Conservation (phyloP, 2,888 invertebrate species). For the Carterocephalus palaemon region DNA sequence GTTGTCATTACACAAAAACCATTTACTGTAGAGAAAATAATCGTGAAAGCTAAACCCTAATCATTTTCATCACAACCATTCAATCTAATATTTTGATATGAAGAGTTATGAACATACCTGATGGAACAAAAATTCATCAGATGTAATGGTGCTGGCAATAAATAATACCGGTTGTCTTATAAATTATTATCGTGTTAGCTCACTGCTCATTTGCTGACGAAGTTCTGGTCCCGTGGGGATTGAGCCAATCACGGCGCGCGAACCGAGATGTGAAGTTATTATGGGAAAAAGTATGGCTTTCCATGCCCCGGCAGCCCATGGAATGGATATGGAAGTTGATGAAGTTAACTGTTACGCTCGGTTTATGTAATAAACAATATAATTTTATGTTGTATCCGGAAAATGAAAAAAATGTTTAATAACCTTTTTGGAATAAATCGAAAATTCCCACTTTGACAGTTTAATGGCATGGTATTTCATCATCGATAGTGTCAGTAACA, state of each 20-base stretch:
- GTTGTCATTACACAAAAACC: too few relatives aligned
- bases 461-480: too few relatives aligned
- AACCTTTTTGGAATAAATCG: too few relatives aligned
- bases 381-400: too few relatives aligned
- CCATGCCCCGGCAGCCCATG: conserved; percentile 5
- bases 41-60: too few relatives aligned
- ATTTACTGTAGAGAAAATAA: too few relatives aligned
- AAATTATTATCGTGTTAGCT: conserved; percentile 75
- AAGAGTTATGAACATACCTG: conserved; percentile 14
- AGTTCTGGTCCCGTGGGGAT: conserved; percentile 65
- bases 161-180: conserved; percentile 72
- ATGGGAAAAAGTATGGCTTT: conserved; percentile 54
- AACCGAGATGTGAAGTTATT: conserved; percentile 65
- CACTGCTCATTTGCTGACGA: conserved; percentile 79
- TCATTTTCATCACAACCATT: conserved; percentile 11
- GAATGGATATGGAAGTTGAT: conserved; percentile 10
- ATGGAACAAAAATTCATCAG: conserved; percentile 35
- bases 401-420: too few relatives aligned
- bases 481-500: too few relatives aligned
- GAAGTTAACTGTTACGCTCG: conserved; percentile 12
- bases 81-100: conserved; percentile 4
- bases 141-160: conserved; percentile 58
- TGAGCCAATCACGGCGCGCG: conserved; percentile 71
- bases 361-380: not conserved
- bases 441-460: too few relatives aligned